Base-by-base conservation (phyloP, 2,113 vertebrate genomes). In the Aix galericulata region DNA sequence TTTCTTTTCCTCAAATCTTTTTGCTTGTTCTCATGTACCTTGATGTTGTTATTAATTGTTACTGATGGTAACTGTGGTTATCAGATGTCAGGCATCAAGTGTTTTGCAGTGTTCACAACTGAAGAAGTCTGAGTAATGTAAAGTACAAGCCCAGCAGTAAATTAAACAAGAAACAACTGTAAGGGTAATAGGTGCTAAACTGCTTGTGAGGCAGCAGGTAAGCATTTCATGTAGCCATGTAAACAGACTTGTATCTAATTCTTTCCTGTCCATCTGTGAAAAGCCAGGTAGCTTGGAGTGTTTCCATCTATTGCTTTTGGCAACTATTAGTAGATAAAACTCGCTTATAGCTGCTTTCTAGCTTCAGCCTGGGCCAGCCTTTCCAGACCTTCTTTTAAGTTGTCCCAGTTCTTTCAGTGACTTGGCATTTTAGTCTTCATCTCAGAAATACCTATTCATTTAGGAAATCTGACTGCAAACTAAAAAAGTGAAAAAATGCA, bases 81-180 rank as follows among this genome's bases (percentile, higher is more conserved):
- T 62, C 22, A 9, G 31, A 27, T 14, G 1, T 52, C 10, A 13
- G 13, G 1, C 23, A 52, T 44, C 26, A 66, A 31, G 5, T 63
- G 1, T 56, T 81, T 42, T 36, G 9, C 38, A 82, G 23, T 0
- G 0, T 36, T 82, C 20, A 23, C 29, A 59, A 8, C 0, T 17
- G 20, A 32, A 62, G 12, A 6, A 48, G 15, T 18, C 2, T 55
- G 40, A 6, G 10, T 26, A 21, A 21, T 0, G 0, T 32, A n/a
- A 64, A 53, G n/a, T 32, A 62, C 1, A 6, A 0, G 0, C 16
- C 27, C 13, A 16, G 6, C 22, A 11, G 26, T 52, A 62, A 62
- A 27, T 56, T 40, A 58, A 60, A 13, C 29, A 32, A 68, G 58
- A 2, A 59, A 71, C 21, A 82, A 48, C 29, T 10, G 4, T 29